These are phyloP conservation scores for Gallinago solitaria DNA, from an alignment of 2,797 vertebrate genomes.

Conservation along the genomic window DNA sequence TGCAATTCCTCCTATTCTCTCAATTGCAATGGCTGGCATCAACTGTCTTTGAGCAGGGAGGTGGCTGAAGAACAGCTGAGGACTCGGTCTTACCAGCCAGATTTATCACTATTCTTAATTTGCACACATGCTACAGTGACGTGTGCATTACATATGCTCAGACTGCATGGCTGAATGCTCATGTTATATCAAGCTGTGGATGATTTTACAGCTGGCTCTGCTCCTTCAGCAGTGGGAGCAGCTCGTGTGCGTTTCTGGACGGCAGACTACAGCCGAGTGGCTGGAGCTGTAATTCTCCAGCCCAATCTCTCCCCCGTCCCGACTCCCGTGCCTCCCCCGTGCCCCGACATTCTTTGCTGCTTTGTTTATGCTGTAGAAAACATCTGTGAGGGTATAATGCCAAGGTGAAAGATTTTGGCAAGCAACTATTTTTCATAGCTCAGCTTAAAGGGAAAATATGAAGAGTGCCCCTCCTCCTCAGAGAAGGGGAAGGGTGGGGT, in stretches of 20 bases:
- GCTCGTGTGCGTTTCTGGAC: slow-evolving; percentile 23
- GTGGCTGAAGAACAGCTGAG: slow-evolving; percentile 19
- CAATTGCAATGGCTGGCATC: not conserved
- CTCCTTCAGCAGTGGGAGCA: slow-evolving; percentile 12
- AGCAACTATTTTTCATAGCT: slow-evolving; percentile 72
- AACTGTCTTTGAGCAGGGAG: not conserved
- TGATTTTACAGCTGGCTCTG: slow-evolving; percentile 54
- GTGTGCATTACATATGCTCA: slow-evolving; percentile 3
- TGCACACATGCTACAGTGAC: not conserved
- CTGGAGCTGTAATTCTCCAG: slow-evolving; percentile 50
- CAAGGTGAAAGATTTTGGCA: slow-evolving; percentile 78
- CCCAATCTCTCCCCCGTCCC: not conserved
- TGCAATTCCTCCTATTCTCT: not conserved
- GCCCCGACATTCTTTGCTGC: slow-evolving; percentile 70
- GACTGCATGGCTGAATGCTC: not conserved
- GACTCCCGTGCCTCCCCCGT: not conserved
- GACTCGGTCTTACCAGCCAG: not conserved
- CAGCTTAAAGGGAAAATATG: slow-evolving; percentile 69
- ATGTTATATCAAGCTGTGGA: not conserved
- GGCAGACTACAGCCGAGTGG: not conserved
- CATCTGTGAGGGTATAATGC: slow-evolving; percentile 72
- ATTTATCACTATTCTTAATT: slow-evolving; percentile 13
- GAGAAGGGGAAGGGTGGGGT: slow-evolving; percentile 35
- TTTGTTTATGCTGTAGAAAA: slow-evolving; percentile 79
- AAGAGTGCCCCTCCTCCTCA: slow-evolving; percentile 55